phyloP scores from a whole-genome alignment of 2,113 vertebrate species.

The Gasterosteus nipponicus region DNA sequence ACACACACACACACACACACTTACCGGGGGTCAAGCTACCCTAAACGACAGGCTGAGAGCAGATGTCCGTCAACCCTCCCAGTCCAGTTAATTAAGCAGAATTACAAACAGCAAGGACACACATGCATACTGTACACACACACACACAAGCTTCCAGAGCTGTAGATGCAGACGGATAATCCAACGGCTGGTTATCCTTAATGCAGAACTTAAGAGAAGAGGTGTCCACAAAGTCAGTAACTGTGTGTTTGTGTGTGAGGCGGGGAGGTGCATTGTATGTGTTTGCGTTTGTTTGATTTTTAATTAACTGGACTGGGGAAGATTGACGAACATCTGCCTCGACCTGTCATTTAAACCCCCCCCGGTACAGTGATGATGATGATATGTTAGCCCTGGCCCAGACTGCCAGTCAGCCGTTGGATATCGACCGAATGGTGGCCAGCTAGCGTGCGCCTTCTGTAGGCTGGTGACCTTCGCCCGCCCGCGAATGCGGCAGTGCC shows the following conservation, averaged over 20 bases:
- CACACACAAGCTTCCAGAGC: conserved; percentile 33
- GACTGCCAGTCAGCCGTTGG: too few relatives aligned
- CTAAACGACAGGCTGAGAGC: conserved; percentile 70
- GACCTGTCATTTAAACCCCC: too few relatives aligned
- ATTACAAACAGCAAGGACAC: conserved; percentile 53
- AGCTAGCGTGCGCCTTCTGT: too few relatives aligned
- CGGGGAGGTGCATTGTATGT: not conserved
- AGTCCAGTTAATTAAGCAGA: conserved; percentile 76
- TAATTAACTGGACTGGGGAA: too few relatives aligned
- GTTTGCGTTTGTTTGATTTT: not conserved
- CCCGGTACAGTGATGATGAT: too few relatives aligned
- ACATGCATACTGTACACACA: conserved; percentile 30
- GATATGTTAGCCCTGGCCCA: too few relatives aligned
- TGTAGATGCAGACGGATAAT: conserved; percentile 25
- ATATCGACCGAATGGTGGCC: too few relatives aligned
- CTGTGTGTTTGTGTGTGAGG: conserved; percentile 5
- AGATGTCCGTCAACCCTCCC: conserved; percentile 77
- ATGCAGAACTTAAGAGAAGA: not conserved
- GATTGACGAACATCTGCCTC: too few relatives aligned
- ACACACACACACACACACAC: conserved; percentile 27
- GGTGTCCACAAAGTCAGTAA: not conserved
- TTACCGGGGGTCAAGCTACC: conserved; percentile 63
- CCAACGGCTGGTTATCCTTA: conserved; percentile 36
- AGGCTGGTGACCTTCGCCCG: too few relatives aligned
- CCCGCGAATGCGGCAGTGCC: too few relatives aligned